These are phyloP conservation scores for Holocentrus rufus DNA, from an alignment of 2,797 vertebrate species.

Conservation along the genomic window DNA sequence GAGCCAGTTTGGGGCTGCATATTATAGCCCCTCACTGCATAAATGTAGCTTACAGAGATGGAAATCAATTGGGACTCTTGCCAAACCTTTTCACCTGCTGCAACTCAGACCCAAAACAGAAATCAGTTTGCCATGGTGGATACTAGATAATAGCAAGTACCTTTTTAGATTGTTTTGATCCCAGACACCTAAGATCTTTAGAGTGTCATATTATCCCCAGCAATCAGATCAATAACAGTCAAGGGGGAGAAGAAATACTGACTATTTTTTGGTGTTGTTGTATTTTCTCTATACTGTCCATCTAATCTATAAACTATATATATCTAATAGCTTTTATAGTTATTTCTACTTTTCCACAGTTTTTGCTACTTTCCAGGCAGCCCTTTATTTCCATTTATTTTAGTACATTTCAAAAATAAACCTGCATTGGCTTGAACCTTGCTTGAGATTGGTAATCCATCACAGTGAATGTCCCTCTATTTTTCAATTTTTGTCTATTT, in stretches of 20 bases:
- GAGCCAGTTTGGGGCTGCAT: slow-evolving; percentile 50
- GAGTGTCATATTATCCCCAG: slow-evolving; percentile 1
- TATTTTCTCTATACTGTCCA: no score
- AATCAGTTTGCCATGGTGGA: slow-evolving; percentile 29
- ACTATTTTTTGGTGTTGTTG: background rate
- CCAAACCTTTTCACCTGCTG: slow-evolving; percentile 63
- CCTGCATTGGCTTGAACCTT: no score
- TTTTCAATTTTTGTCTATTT: no score
- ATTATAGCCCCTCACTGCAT: slow-evolving; percentile 50
- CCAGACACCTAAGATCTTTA: background rate
- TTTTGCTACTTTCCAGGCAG: no score
- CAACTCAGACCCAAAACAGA: slow-evolving; percentile 42
- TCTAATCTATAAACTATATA: no score
- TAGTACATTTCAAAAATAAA: no score
- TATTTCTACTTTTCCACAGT: no score
- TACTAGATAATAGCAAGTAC: slow-evolving; percentile 20
- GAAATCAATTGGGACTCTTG: slow-evolving; percentile 51
- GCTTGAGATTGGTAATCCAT: no score
- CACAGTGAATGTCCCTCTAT: no score
- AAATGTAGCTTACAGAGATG: slow-evolving; percentile 60
- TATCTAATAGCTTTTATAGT: no score
- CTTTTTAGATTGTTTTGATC: slow-evolving; percentile 16
- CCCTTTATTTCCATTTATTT: no score
- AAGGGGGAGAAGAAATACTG: background rate
- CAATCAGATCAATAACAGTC: slow-evolving; percentile 6